These are phyloP conservation scores for Microctenopoma stevenorrisi DNA, from an alignment of 2,797 vertebrate species.

Conservation along the genomic window DNA sequence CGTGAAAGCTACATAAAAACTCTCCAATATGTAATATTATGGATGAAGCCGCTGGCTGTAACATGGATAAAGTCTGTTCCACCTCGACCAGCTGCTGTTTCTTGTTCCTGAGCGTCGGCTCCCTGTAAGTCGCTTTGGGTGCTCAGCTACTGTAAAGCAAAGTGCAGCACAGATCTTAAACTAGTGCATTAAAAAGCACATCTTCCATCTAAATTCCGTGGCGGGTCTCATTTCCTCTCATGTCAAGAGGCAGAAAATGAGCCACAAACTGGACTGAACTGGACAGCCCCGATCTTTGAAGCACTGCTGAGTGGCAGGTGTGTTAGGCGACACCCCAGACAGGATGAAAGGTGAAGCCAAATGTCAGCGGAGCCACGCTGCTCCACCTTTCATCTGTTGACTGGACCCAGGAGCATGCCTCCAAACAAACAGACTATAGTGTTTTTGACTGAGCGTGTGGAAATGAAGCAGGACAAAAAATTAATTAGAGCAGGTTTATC, in stretches of 20 bases:
- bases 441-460: neutral
- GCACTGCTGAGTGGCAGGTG: conserved; percentile 48
- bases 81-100: no score
- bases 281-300: conserved; percentile 65
- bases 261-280: conserved; percentile 11
- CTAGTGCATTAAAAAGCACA: no score
- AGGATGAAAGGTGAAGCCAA: conserved; percentile 74
- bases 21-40: no score
- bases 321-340: conserved; percentile 57
- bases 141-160: no score
- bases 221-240: neutral
- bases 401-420: conserved; percentile 20
- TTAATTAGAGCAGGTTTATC: conserved; percentile 3
- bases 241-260: no score
- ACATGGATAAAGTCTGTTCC: no score
- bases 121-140: no score
- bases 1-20: no score
- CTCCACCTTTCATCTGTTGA: conserved; percentile 51
- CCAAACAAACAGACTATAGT: conserved; percentile 11
- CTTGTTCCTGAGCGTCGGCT: no score
- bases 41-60: no score
- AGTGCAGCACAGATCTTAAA: no score
- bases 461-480: neutral
- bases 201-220: no score
- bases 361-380: conserved; percentile 73